Percentiles rank a stretch among this genome's conserved stretches.
Evolutionary conservation across 2,113 vertebrate species (phyloP).

Genomic region (Oncorhynchus tshawytscha): DNA sequence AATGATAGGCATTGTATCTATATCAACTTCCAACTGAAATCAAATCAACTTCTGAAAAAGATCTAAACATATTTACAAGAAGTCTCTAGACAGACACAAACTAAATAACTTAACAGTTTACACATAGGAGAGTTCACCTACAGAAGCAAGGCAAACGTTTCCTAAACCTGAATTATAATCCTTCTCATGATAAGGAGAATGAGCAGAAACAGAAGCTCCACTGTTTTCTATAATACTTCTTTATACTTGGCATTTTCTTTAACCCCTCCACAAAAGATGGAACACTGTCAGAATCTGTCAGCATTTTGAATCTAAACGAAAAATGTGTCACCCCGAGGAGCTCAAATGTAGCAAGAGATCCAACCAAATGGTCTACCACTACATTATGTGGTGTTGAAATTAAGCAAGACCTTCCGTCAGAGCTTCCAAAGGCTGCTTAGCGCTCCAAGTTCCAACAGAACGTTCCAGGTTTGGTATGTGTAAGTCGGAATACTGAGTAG

Average conservation of each 20-base stretch:
- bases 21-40: background rate
- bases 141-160: slow-evolving; percentile 9
- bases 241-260: background rate
- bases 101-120: slow-evolving; percentile 24
- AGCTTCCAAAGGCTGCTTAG: background rate
- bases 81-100: background rate
- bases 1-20: background rate
- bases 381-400: background rate
- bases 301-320: slow-evolving; percentile 2
- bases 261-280: background rate
- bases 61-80: slow-evolving; percentile 23
- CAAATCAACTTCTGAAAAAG: slow-evolving; percentile 1
- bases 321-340: background rate
- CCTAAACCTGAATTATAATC: slow-evolving; percentile 8
- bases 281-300: background rate
- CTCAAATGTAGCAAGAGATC: background rate
- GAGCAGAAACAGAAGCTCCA: background rate
- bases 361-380: background rate
- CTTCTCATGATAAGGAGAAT: background rate
- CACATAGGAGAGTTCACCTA: slow-evolving; percentile 4
- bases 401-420: background rate
- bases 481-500: slow-evolving; percentile 55
- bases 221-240: background rate
- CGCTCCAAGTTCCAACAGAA: background rate
- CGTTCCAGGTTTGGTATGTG: background rate